Conservation (phyloP, 2,797 vertebrate species). For the Gambusia yucatana region DNA sequence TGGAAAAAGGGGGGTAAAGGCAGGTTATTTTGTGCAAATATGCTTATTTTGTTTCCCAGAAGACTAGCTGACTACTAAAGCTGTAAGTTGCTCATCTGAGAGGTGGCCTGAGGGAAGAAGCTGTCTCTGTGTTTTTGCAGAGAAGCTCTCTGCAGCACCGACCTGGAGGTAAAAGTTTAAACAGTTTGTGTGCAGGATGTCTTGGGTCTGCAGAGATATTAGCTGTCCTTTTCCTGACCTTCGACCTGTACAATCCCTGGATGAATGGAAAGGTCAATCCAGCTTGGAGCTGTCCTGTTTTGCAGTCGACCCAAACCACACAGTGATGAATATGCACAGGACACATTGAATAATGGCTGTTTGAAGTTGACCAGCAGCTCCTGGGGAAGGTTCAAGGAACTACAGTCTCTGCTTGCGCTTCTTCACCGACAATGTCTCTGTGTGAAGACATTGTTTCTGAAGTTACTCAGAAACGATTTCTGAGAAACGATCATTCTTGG, state of each 20-base stretch:
- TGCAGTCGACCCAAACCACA: background rate
- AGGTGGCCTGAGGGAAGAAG: background rate
- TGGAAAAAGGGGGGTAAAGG: background rate
- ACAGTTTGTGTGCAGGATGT: background rate
- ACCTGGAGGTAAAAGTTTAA: background rate
- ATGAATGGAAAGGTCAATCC: background rate
- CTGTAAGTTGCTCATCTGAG: background rate
- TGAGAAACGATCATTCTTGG: background rate
- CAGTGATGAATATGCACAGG: background rate
- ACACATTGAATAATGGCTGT: background rate
- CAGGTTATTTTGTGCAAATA: background rate
- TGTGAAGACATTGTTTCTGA: background rate
- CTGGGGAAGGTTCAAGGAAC: background rate
- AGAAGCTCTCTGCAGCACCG: background rate
- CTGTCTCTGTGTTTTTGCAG: background rate
- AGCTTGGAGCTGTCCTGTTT: background rate
- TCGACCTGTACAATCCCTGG: background rate
- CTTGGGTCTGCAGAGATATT: background rate
- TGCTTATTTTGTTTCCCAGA: background rate
- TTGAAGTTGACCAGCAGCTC: background rate
- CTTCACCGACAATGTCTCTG: background rate
- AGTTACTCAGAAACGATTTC: background rate
- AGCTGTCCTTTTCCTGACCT: background rate
- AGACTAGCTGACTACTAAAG: background rate
- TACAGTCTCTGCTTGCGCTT: background rate